phyloP scores from a whole-genome alignment of 2,797 vertebrate species.

The Sylvilagus floridanus region DNA sequence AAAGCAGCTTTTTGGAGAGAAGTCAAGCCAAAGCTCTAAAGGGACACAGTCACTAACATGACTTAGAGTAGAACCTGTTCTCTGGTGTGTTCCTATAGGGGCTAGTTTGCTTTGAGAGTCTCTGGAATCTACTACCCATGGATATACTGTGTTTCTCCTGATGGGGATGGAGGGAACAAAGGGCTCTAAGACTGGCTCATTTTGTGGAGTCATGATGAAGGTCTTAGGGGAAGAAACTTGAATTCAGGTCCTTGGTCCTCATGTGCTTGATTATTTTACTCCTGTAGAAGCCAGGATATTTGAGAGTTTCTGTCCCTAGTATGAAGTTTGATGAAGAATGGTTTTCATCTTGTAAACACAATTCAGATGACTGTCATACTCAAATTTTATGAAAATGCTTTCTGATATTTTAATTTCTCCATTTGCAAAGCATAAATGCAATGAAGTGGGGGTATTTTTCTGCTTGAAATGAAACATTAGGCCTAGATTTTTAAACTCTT shows the following conservation, averaged over 20 bases:
- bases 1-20: neutral
- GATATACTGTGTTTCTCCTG: neutral
- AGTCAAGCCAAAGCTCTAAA: neutral
- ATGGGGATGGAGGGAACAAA: neutral
- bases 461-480: neutral
- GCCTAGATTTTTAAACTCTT: conserved; percentile 4
- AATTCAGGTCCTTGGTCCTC: neutral
- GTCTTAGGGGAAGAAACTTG: neutral
- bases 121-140: neutral
- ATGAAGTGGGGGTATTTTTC: neutral
- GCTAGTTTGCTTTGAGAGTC: neutral
- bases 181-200: neutral
- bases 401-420: neutral
- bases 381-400: neutral
- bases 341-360: conserved; percentile 23
- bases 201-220: neutral
- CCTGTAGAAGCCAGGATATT: neutral
- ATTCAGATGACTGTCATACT: neutral
- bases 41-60: neutral
- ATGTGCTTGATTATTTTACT: neutral
- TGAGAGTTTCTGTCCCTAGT: neutral
- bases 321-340: neutral
- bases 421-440: conserved; percentile 39
- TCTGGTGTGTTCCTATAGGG: fast-evolving
- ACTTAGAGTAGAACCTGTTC: neutral